phyloP scores from a whole-genome alignment of 2,797 vertebrate species.

The Lacerta agilis region DNA sequence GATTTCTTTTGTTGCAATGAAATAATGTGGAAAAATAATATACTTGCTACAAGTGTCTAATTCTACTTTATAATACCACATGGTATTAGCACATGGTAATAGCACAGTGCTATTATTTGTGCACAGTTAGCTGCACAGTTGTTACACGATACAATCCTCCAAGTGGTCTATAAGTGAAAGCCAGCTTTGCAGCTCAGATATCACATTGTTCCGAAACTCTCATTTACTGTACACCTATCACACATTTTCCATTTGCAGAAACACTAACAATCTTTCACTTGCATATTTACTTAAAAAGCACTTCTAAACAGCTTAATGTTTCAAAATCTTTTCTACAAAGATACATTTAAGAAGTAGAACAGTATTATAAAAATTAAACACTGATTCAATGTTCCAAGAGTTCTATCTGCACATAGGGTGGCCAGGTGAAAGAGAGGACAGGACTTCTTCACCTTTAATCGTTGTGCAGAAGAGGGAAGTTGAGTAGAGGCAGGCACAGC shows the following conservation, averaged over 20 bases:
- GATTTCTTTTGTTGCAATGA: constrained; percentile 9
- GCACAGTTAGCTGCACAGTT: background rate
- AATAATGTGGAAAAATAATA: constrained; percentile 7
- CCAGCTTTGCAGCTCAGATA: background rate
- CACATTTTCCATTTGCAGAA: background rate
- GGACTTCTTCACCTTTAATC: too few species aligned
- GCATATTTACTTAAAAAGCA: too few species aligned
- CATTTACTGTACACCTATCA: background rate
- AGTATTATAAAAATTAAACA: too few species aligned
- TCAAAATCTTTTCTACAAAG: too few species aligned
- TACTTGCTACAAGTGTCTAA: background rate
- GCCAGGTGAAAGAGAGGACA: too few species aligned
- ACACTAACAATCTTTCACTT: background rate
- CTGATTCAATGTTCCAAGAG: too few species aligned
- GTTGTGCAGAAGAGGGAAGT: too few species aligned
- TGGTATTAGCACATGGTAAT: background rate
- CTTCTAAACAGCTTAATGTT: too few species aligned
- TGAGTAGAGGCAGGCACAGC: too few species aligned
- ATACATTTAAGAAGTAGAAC: too few species aligned
- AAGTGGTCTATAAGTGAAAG: background rate
- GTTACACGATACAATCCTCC: background rate
- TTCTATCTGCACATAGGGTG: background rate
- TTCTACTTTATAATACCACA: background rate
- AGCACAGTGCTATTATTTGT: background rate
- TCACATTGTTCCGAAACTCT: background rate